Conservation (phyloP, 2,113 vertebrate species). For the Caloenas nicobarica region DNA sequence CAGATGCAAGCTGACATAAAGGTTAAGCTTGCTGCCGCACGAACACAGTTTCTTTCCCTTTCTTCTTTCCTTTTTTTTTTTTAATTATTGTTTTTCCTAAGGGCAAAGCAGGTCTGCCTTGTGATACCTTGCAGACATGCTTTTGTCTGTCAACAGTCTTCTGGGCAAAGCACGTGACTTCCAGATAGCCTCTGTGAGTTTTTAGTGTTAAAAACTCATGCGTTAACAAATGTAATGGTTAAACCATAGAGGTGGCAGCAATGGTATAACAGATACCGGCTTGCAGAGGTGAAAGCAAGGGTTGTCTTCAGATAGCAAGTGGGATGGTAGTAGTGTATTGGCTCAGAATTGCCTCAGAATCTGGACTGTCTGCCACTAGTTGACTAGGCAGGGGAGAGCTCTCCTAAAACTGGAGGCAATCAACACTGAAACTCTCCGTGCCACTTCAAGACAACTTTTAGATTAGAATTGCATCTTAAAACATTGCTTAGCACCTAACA, state of each 20-base stretch:
- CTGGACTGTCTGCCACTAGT: neutral
- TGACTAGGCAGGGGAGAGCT: neutral
- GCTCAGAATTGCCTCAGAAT: neutral
- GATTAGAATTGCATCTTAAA: neutral
- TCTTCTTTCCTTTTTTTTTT: rapidly evolving
- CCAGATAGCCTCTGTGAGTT: neutral
- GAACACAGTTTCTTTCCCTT: neutral
- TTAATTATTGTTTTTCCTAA: neutral
- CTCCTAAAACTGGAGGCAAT: neutral
- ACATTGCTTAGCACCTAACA: neutral
- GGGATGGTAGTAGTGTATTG: neutral
- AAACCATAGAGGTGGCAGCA: neutral
- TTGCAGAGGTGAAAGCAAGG: neutral
- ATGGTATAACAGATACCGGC: neutral
- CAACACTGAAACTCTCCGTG: neutral
- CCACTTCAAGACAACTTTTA: neutral
- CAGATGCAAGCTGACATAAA: neutral
- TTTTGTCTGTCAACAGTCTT: neutral
- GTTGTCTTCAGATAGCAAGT: neutral
- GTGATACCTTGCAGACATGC: neutral
- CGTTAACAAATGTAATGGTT: neutral
- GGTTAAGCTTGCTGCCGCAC: neutral
- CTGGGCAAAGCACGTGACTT: neutral
- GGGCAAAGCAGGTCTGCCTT: neutral
- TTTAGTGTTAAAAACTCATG: neutral